Evolutionary conservation across 1,140 invertebrate genomes (phyloP).

Genomic region (Lineus longissimus): DNA sequence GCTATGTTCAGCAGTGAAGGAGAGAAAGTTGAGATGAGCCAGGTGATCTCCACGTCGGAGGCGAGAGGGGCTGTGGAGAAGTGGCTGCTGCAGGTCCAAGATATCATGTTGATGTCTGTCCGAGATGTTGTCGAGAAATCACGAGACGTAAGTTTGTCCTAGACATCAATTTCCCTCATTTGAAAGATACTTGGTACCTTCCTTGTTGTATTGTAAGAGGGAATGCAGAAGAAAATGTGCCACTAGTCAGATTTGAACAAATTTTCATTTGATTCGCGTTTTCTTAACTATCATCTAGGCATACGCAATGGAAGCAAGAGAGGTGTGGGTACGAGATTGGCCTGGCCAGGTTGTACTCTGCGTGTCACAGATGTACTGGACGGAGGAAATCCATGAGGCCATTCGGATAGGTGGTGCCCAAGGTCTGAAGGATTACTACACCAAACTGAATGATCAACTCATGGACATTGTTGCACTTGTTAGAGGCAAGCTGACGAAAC

Average conservation of each 20-base stretch:
- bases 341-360: constrained; percentile 55
- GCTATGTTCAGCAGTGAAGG: constrained; percentile 54
- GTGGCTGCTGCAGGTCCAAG: constrained; percentile 55
- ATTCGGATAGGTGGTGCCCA: constrained; percentile 33
- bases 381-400: constrained; percentile 50
- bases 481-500: constrained; percentile 52
- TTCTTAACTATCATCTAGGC: constrained; percentile 31
- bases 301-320: constrained; percentile 43
- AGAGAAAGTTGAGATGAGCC: constrained; percentile 46
- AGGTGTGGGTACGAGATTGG: constrained; percentile 54
- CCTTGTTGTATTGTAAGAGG: not conserved
- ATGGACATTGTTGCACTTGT: constrained; percentile 52
- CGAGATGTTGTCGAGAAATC: constrained; percentile 46
- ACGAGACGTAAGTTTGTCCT: constrained; percentile 31
- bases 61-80: constrained; percentile 54
- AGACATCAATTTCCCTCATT: not conserved
- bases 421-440: constrained; percentile 44
- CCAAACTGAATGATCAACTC: constrained; percentile 44
- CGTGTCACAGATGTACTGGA: constrained; percentile 55
- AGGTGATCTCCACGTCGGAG: constrained; percentile 47
- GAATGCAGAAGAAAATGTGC: not conserved
- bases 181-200: too few species aligned
- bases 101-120: constrained; percentile 52
- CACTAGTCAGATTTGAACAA: not conserved
- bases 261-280: not conserved